phyloP scores from a whole-genome alignment of 2,797 vertebrate species.

The Enteromius fasciolatus region DNA sequence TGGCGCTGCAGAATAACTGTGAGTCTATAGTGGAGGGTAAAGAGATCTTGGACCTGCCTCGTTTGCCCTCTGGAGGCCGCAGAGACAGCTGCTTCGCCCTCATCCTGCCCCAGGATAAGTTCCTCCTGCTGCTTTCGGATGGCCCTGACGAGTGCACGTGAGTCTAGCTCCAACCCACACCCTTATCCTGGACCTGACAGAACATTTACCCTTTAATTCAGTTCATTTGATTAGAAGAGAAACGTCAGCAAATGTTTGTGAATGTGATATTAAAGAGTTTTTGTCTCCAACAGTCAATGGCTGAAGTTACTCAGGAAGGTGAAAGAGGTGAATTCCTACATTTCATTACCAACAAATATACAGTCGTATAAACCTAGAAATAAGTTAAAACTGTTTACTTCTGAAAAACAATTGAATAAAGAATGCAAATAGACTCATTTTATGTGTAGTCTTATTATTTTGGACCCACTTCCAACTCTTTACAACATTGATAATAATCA shows the following conservation, averaged over 20 bases:
- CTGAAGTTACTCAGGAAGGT: slow-evolving; percentile 81
- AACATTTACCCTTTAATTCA: neutral
- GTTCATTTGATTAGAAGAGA: neutral
- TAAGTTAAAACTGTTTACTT: neutral
- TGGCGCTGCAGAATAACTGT: slow-evolving; percentile 75
- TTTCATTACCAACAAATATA: neutral
- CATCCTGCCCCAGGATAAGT: slow-evolving; percentile 78
- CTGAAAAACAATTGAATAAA: neutral
- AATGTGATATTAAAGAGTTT: slow-evolving; percentile 5
- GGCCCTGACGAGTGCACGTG: slow-evolving; percentile 81
- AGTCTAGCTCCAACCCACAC: neutral
- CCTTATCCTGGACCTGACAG: no score
- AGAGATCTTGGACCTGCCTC: slow-evolving; percentile 80
- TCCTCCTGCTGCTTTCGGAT: slow-evolving; percentile 79
- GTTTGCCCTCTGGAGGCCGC: slow-evolving; percentile 76
- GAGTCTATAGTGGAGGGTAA: slow-evolving; percentile 77
- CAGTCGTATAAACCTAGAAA: neutral
- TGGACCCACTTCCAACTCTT: neutral
- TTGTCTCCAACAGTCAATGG: slow-evolving; percentile 78
- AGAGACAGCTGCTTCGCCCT: slow-evolving; percentile 84
- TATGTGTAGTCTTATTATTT: neutral
- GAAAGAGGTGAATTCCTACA: slow-evolving; percentile 79
- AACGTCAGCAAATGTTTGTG: neutral
- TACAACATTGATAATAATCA: neutral
- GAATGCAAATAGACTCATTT: neutral